Percentiles rank a stretch among this genome's conserved stretches.
Evolutionary conservation across 2,888 invertebrate genomes (phyloP).

Genomic region (Drosophila siamana): DNA sequence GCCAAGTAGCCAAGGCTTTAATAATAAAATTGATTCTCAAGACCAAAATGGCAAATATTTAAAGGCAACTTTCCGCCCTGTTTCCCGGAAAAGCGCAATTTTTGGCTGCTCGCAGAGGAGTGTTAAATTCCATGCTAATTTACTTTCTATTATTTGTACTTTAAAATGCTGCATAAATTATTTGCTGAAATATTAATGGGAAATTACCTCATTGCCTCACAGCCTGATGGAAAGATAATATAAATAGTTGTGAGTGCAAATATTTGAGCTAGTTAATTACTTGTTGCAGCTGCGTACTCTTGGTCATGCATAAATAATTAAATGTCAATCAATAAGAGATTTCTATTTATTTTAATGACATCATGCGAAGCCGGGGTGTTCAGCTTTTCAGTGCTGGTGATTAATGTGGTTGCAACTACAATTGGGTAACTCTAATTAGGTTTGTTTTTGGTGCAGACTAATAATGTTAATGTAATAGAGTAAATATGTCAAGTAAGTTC

Average conservation of each 20-base stretch:
- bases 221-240: slow-evolving; percentile 10
- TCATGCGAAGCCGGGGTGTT: background rate
- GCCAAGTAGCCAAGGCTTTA: slow-evolving; percentile 50
- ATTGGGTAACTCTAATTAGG: too few relatives aligned
- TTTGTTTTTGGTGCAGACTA: too few relatives aligned
- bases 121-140: background rate
- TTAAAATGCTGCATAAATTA: background rate
- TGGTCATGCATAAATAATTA: slow-evolving; percentile 6
- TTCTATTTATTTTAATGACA: background rate
- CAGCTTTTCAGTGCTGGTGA: background rate
- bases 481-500: too few relatives aligned
- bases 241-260: slow-evolving; percentile 3
- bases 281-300: slow-evolving; percentile 8
- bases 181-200: background rate
- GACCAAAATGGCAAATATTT: slow-evolving; percentile 23
- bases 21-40: slow-evolving; percentile 50
- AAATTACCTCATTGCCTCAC: background rate
- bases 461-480: background rate
- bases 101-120: background rate
- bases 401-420: background rate
- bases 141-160: background rate
- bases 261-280: slow-evolving; percentile 12
- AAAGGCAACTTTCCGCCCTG: background rate
- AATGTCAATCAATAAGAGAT: background rate
- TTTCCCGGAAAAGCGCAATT: background rate